Base-by-base conservation (phyloP, 2,888 invertebrate species). In the Drosophila mercatorum region DNA sequence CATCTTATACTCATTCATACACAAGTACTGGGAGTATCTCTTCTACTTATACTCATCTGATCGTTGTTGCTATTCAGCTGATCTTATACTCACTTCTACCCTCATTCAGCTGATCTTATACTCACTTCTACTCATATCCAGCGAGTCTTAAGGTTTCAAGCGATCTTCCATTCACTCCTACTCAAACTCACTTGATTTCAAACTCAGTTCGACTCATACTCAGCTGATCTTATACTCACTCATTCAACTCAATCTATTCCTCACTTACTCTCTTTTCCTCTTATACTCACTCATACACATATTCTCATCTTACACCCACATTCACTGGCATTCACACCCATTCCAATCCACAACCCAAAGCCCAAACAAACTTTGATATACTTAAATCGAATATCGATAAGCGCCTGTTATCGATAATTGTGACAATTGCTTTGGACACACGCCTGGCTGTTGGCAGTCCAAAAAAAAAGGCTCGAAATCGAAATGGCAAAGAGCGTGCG, bases 371-470 rank as follows among this genome's bases (percentile, higher is more conserved):
- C 11, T n/a, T 26, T 46, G 51, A 59, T 51, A 12, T 10, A 51
- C 26, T 22, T 11, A 41, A 43, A 41, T 22, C 22, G 22, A 34
- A 3, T 12, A 31, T 28, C 49, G 31, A 65, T 66, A 40, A 34
- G 7, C 3, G 10, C 36, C 4, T 0, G 47, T 28, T 49, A 57
- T 68, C 67, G 67, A 67, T 49, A 49, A 14, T 28, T 2, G 10
- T 31, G 31, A 12, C 38, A 41, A 49, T 51, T 17, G 38, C n/a
- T 34, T 52, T 70, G 69, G 71, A 70, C 69, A 28, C 43, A 38
- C 28, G 71, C 71, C 69, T 70, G 69, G 69, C 69, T 70, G 69
- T 57, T 70, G 62, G 69, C 69, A 31, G 40, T 70, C 69, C 69
- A 70, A 69, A 40, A 49, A 49, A 22, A 5, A 36, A 31, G 5